These are phyloP conservation scores for Oncorhynchus masou DNA, from an alignment of 2,113 vertebrate species.

Conservation along the genomic window DNA sequence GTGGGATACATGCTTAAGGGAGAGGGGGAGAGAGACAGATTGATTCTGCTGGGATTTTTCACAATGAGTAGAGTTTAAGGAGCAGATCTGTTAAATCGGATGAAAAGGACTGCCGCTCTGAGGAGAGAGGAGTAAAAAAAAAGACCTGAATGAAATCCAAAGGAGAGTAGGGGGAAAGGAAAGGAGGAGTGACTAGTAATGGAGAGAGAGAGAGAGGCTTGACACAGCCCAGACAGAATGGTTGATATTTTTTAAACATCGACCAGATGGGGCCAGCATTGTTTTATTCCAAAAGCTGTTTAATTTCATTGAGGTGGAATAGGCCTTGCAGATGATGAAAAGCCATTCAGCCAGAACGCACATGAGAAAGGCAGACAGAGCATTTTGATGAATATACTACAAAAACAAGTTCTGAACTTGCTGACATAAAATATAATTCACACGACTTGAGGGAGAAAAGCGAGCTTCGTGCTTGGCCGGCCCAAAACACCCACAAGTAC, in stretches of 20 bases:
- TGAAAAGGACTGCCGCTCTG: slow-evolving; percentile 56
- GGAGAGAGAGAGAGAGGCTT: slow-evolving; percentile 20
- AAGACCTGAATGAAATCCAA: slow-evolving; percentile 60
- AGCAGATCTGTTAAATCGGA: not conserved
- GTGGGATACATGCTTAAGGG: slow-evolving; percentile 16
- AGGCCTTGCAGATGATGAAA: slow-evolving; percentile 49
- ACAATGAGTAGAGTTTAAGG: not conserved
- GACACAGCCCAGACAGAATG: slow-evolving; percentile 15
- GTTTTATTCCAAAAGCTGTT: slow-evolving; percentile 60
- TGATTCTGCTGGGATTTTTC: slow-evolving; percentile 12
- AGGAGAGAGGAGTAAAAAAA: slow-evolving; percentile 28
- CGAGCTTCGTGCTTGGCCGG: slow-evolving; percentile 14
- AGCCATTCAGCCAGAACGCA: slow-evolving; percentile 56
- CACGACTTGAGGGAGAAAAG: slow-evolving; percentile 22
- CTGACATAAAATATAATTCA: slow-evolving; percentile 60
- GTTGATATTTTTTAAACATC: slow-evolving; percentile 58
- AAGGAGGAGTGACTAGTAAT: not conserved
- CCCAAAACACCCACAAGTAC: slow-evolving; percentile 17
- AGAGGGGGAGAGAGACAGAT: slow-evolving; percentile 3
- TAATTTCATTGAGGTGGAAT: slow-evolving; percentile 60
- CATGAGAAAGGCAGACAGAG: slow-evolving; percentile 19
- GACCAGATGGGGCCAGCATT: slow-evolving; percentile 73
- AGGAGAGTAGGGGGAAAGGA: slow-evolving; percentile 12
- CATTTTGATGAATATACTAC: slow-evolving; percentile 62
- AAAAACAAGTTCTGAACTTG: slow-evolving; percentile 57